Evolutionary conservation across 2,797 vertebrate genomes (phyloP).

Genomic region (Fistularia commersonii): DNA sequence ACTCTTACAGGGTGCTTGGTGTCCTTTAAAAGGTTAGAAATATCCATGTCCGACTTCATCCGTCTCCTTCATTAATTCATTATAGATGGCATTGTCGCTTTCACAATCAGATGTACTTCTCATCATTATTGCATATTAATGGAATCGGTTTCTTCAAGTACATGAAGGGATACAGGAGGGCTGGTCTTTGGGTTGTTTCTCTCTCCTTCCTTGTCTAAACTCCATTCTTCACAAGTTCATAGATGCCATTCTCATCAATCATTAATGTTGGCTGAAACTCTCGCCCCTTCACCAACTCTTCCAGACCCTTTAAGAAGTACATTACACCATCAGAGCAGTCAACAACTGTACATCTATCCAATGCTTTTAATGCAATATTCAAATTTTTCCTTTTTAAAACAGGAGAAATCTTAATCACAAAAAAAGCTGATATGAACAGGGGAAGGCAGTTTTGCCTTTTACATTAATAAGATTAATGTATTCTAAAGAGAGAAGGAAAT

Average conservation of each 20-base stretch:
- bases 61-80: conserved; percentile 17
- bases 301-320: conserved; percentile 78
- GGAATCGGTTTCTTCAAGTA: conserved; percentile 57
- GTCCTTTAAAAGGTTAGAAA: too few species aligned
- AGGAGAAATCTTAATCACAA: too few species aligned
- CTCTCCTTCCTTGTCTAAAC: conserved; percentile 72
- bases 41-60: conserved; percentile 18
- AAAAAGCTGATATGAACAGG: too few species aligned
- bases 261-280: conserved; percentile 84
- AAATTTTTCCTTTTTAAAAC: too few species aligned
- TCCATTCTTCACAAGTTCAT: conserved; percentile 88
- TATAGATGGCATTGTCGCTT: conserved; percentile 6
- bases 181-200: conserved; percentile 40
- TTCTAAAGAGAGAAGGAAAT: too few species aligned
- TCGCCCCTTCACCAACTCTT: conserved; percentile 77
- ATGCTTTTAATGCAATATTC: too few species aligned
- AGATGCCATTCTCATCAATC: conserved; percentile 81
- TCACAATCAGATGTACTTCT: conserved; percentile 15
- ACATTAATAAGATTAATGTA: too few species aligned
- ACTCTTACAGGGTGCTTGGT: too few species aligned
- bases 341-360: too few species aligned
- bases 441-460: too few species aligned
- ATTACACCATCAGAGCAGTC: background rate
- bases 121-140: conserved; percentile 69
- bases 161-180: conserved; percentile 27